These are phyloP conservation scores for Nibea albiflora DNA, from an alignment of 2,113 vertebrate species.

Conservation along the genomic window DNA sequence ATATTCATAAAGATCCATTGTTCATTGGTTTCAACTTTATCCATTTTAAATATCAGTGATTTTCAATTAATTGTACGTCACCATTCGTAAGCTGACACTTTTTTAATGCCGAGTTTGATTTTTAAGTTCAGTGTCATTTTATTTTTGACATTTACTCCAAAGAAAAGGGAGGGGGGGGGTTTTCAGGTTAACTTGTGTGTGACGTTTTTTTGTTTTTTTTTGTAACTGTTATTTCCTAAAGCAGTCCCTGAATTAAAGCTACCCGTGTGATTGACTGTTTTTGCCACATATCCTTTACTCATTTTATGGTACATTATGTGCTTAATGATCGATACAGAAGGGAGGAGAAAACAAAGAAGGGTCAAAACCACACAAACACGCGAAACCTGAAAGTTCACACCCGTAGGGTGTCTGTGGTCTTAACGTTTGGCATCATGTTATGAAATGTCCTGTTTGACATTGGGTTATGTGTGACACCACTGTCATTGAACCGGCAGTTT, in stretches of 20 bases:
- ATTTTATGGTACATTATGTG: not conserved
- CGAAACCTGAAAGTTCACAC: not conserved
- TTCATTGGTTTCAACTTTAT: not conserved
- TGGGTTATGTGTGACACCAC: not conserved
- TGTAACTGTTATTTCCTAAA: slow-evolving; percentile 45
- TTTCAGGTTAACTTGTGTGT: slow-evolving; percentile 16
- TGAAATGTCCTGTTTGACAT: not conserved
- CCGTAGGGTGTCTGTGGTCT: rapidly evolving
- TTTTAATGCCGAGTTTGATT: slow-evolving; percentile 12
- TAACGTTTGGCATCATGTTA: not conserved
- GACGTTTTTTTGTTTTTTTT: slow-evolving; percentile 61
- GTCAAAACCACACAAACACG: not conserved
- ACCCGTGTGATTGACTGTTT: slow-evolving; percentile 35
- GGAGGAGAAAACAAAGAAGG: not conserved
- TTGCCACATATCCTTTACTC: not conserved
- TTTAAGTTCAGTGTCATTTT: slow-evolving; percentile 13
- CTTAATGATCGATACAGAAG: no score
- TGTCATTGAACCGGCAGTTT: not conserved
- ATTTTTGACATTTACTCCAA: slow-evolving; percentile 23
- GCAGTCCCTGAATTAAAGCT: slow-evolving; percentile 46
- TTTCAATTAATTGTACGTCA: slow-evolving; percentile 4
- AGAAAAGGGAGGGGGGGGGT: not conserved
- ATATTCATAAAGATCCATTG: not conserved
- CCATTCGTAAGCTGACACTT: not conserved
- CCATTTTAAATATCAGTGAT: not conserved